phyloP scores from a whole-genome alignment of 2,888 invertebrate species.

The Ethmia dodecea region DNA sequence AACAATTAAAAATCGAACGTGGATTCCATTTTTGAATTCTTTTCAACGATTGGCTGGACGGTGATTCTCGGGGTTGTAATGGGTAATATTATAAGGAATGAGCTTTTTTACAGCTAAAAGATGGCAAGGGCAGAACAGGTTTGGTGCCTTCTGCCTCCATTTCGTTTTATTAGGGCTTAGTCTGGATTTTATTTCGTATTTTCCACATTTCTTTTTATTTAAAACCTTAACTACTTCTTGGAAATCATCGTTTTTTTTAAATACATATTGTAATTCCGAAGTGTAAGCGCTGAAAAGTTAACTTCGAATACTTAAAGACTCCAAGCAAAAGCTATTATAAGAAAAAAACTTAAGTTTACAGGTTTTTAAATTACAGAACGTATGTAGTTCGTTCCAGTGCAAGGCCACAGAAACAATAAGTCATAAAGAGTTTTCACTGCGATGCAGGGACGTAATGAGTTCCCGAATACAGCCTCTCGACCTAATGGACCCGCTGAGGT shows the following conservation, averaged over 20 bases:
- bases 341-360: constrained; percentile 19
- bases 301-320: too few species aligned
- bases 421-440: constrained; percentile 60
- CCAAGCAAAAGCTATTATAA: background rate
- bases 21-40: constrained; percentile 64
- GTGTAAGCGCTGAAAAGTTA: too few species aligned
- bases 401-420: constrained; percentile 64
- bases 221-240: too few species aligned
- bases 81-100: constrained; percentile 74
- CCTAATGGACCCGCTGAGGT: constrained; percentile 66
- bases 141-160: constrained; percentile 57
- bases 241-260: too few species aligned
- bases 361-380: constrained; percentile 30
- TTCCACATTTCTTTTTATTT: constrained; percentile 29
- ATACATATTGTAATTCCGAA: too few species aligned
- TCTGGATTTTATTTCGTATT: constrained; percentile 61
- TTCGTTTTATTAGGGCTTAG: constrained; percentile 60
- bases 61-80: constrained; percentile 72
- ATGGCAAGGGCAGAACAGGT: constrained; percentile 64
- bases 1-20: constrained; percentile 70
- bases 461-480: constrained; percentile 57
- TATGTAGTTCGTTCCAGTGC: constrained; percentile 39
- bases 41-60: constrained; percentile 55
- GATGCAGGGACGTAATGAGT: constrained; percentile 62
- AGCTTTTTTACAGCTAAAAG: constrained; percentile 71